These are phyloP conservation scores for Belgica antarctica DNA, from an alignment of 2,888 invertebrate species.

Conservation along the genomic window DNA sequence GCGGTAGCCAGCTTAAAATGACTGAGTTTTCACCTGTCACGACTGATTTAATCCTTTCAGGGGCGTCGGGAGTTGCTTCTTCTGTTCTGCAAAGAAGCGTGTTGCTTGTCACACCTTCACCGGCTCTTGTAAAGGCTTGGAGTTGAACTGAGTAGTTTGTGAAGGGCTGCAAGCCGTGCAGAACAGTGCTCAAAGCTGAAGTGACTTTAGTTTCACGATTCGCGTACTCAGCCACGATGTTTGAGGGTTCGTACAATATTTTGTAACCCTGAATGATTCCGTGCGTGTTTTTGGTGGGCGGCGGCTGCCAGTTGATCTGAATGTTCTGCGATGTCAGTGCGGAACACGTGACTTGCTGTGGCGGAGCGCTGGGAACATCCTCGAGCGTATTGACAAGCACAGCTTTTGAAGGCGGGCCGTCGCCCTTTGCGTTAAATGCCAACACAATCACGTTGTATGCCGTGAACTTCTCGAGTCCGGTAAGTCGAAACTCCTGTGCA, in stretches of 20 bases:
- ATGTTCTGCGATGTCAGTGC: constrained; percentile 69
- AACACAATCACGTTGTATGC: constrained; percentile 75
- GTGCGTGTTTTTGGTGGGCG: constrained; percentile 63
- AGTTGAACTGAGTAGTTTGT: constrained; percentile 67
- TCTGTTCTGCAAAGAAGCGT: constrained; percentile 61
- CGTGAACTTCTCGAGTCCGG: constrained; percentile 71
- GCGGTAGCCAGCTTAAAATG: constrained; percentile 66
- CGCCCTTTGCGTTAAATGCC: constrained; percentile 77
- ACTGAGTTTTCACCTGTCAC: constrained; percentile 61
- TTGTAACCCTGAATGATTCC: constrained; percentile 75
- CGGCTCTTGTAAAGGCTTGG: constrained; percentile 62
- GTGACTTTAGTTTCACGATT: constrained; percentile 58
- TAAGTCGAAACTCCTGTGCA: constrained; percentile 61
- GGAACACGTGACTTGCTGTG: constrained; percentile 65
- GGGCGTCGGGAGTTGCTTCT: constrained; percentile 54
- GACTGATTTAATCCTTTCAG: constrained; percentile 63
- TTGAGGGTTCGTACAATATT: constrained; percentile 64
- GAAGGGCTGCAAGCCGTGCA: constrained; percentile 61
- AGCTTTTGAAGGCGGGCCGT: constrained; percentile 71
- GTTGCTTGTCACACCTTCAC: constrained; percentile 61
- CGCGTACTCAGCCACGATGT: constrained; percentile 50
- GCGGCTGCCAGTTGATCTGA: constrained; percentile 69
- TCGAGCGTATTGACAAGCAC: constrained; percentile 55
- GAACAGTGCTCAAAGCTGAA: constrained; percentile 58
- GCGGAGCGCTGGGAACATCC: constrained; percentile 67